Conservation (phyloP, 1,140 invertebrate species). For the Hypothenemus hampei region DNA sequence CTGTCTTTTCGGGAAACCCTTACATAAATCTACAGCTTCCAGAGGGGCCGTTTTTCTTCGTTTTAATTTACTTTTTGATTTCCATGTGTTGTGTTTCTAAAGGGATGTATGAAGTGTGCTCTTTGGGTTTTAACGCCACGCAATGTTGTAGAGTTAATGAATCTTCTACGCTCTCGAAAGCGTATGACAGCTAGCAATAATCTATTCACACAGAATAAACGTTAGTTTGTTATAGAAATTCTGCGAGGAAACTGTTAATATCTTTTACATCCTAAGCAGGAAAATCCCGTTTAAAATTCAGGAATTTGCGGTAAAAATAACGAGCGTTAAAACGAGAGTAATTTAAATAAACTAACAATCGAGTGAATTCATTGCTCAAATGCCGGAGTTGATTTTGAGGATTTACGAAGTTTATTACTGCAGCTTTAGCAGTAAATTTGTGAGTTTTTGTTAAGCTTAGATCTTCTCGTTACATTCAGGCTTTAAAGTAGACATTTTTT, state of each 20-base stretch:
- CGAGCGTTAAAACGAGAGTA: constrained; percentile 11
- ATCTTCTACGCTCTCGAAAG: constrained; percentile 19
- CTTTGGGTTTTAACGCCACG: constrained; percentile 10
- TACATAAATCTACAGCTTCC: too few species aligned
- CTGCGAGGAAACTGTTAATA: too few species aligned
- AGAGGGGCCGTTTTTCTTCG: too few species aligned
- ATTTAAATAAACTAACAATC: constrained; percentile 24
- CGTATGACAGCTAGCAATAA: constrained; percentile 18
- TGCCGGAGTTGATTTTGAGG: constrained; percentile 22
- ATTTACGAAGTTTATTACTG: constrained; percentile 25
- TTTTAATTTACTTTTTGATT: neutral
- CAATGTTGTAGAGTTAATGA: constrained; percentile 22
- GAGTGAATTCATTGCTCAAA: constrained; percentile 19
- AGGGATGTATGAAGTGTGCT: constrained; percentile 9
- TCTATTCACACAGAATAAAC: constrained; percentile 23
- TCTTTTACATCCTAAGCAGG: constrained; percentile 11
- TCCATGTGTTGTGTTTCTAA: neutral
- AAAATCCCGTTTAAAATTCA: constrained; percentile 10
- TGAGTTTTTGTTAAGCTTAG: constrained; percentile 21
- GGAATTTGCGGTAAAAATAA: constrained; percentile 16
- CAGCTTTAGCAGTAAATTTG: constrained; percentile 20
- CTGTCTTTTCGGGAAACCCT: too few species aligned
- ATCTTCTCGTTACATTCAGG: too few species aligned
- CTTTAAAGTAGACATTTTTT: too few species aligned
- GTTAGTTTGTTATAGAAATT: too few species aligned